A percentile compares a stretch with the other conserved stretches of the same genome.
Conservation (phyloP, 2,888 invertebrate species). For the Agonopterix arenella region DNA sequence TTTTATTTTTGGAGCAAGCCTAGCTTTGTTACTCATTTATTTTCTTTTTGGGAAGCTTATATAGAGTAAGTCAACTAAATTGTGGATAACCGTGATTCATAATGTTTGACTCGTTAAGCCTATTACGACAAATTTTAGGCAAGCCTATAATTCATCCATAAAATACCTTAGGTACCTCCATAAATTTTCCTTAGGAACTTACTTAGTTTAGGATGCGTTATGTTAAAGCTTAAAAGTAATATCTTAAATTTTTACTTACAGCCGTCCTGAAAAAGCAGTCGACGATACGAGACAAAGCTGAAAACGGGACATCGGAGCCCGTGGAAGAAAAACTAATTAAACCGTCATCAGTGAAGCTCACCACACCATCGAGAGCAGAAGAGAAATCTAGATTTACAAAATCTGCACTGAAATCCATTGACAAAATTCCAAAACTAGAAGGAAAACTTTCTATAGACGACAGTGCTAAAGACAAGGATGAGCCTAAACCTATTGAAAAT, state of each 20-base stretch:
- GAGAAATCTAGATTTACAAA: conserved; percentile 57
- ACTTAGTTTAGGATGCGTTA: no score
- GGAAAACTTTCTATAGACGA: conserved; percentile 14
- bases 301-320: conserved; percentile 52
- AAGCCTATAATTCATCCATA: no score
- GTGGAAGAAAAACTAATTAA: conserved; percentile 61
- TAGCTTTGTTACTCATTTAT: no score
- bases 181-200: no score
- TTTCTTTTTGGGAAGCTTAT: no score
- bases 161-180: no score
- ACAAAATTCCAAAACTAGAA: conserved; percentile 36
- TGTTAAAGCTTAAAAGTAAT: background rate
- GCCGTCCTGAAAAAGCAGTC: conserved; percentile 65
- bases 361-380: conserved; percentile 49
- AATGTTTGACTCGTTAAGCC: no score
- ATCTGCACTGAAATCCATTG: conserved; percentile 33
- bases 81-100: no score
- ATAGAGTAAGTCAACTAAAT: no score
- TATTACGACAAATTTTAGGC: no score
- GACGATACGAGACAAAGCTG: conserved; percentile 59
- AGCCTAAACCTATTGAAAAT: conserved; percentile 26
- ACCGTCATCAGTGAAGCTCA: conserved; percentile 57
- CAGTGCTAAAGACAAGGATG: conserved; percentile 14
- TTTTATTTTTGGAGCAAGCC: no score
- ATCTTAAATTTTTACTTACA: conserved; percentile 29